Evolutionary conservation across 2,797 vertebrate genomes (phyloP), one percentile per base, ranked within the genome.

Genomic region (Molossus molossus): DNA sequence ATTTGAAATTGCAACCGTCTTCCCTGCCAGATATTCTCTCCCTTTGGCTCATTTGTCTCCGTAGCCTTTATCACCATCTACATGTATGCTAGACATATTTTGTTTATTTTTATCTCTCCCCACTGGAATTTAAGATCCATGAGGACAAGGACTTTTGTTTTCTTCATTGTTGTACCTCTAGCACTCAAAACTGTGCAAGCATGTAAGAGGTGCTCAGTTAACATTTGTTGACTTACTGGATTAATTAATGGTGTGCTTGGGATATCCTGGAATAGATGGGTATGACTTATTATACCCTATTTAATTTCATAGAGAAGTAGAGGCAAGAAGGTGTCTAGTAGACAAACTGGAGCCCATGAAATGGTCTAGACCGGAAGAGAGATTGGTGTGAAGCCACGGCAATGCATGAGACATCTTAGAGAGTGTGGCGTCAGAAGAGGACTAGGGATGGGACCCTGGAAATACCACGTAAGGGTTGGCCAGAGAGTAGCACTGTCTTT

Each of bases 221-320:
- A 45, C 89, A 48, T 85, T 79, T 93, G 33, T 67, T 77, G 60
- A 75, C 17, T 70, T 65, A 48, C 23, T 57, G 9, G 48, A 77
- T 65, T 73, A 72, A 73, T 91, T 64, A 81, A 27, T 69, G 65
- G 45, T 23, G 33, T 88, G 12, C 45, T 29, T 75, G 23, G 45
- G 29, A 50, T 88, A 64, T 69, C 67, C 20, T 96, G 67, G 60
- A 67, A 65, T 87, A 79, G 83, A 67, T 87, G 58, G 18, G 64
- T 76, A 40, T 9, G 45, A 13, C 57, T 86, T 82, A 90, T 64
- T 93, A 45, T 53, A 33, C 14, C 14, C 18, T 57, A 45, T 82
- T 73, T 92, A 58, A 90, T 76, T 87, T 92, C 64, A 91, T 27
- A 84, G 13, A 33, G 73, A 85, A 64, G 73, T 76, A 81, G 60